Evolutionary conservation across 2,888 invertebrate genomes (phyloP).

Genomic region (Cloeon dipterum): DNA sequence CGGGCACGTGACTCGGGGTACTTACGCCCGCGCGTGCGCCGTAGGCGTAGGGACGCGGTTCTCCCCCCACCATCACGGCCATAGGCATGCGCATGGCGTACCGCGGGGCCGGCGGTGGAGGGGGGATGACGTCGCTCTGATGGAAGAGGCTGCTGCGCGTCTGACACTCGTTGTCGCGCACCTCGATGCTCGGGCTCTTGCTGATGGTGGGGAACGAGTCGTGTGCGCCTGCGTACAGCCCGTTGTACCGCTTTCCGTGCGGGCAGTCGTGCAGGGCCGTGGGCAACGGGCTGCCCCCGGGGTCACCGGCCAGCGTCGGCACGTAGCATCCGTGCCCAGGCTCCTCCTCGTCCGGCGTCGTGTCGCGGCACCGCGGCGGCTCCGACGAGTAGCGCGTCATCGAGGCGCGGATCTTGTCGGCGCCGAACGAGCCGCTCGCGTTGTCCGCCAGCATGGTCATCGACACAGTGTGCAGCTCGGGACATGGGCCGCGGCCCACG

Average conservation of each 20-base stretch:
- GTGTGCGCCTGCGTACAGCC: slow-evolving; percentile 4
- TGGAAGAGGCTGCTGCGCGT: slow-evolving; percentile 54
- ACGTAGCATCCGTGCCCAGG: slow-evolving; percentile 18
- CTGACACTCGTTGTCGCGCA: slow-evolving; percentile 57
- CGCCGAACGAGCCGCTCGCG: slow-evolving; percentile 14
- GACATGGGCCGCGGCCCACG: slow-evolving; percentile 22
- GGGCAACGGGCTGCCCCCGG: slow-evolving; percentile 2
- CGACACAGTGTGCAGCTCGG: slow-evolving; percentile 10
- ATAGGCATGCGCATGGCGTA: too few relatives aligned
- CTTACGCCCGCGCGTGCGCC: slow-evolving; percentile 5
- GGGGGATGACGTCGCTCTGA: slow-evolving; percentile 9
- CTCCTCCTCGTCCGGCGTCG: slow-evolving; percentile 1
- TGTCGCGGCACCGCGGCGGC: slow-evolving; percentile 3
- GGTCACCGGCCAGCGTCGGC: slow-evolving; percentile 17
- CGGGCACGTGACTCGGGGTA: too few relatives aligned
- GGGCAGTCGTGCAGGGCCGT: slow-evolving; percentile 1
- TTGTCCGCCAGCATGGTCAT: slow-evolving; percentile 13
- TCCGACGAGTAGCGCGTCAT: slow-evolving; percentile 1
- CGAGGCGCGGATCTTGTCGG: slow-evolving; percentile 9
- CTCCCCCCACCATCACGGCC: too few relatives aligned
- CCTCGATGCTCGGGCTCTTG: slow-evolving; percentile 19
- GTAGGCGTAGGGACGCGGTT: too few relatives aligned
- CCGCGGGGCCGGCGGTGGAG: slow-evolving; percentile 9
- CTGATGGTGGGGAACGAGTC: slow-evolving; percentile 3
- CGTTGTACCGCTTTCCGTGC: slow-evolving; percentile 4